Base-by-base conservation (phyloP, 2,797 vertebrate genomes). In the Knipowitschia caucasica region DNA sequence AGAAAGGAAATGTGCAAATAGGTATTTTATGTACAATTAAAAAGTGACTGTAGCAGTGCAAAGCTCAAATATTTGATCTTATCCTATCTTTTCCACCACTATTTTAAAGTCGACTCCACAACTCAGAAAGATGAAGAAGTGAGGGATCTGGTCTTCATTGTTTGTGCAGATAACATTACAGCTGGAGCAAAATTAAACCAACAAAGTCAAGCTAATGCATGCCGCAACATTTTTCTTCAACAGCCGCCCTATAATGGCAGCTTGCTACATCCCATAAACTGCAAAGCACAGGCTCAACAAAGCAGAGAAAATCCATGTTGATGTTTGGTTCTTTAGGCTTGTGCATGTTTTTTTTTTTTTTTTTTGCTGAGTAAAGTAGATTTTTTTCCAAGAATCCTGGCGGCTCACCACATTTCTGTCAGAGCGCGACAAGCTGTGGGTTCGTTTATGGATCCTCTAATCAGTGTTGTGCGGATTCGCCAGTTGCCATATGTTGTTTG, bases 401-500 rank as follows among this genome's bases (percentile, higher is more conserved):
- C 57, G 27, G 21, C n/a, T 7, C 8, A 53, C 53, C 29, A 35
- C 36, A 47, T 65, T 62, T 42, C 39, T 69, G 62, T 67, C 56
- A 54, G 51, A 25, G 17, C 15, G 31, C 3, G 17, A 71, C 56
- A 59, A 61, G 71, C 53, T 44, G 45, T 24, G 23, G 55, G 59
- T 62, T 73, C 56, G 24, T 52, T 49, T 50, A 67, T 59, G 65
- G 59, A 59, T 64, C 29, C 56, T 74, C 76, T 65, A 61, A 69
- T 57, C 54, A 67, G 34, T 62, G 36, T 33, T 54, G 65, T 69
- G 53, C 39, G 59, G 36, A 43, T 36, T 47, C 64, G 68, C 75
- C 66, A 72, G 66, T 62, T 68, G 69, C 61, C 73, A 72, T 74
- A 71, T 76, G 68, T 70, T 68, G 53, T 62, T 65, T 50, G 66